phyloP scores from a whole-genome alignment of 2,113 vertebrate genomes.

The Saguinus imperator region DNA sequence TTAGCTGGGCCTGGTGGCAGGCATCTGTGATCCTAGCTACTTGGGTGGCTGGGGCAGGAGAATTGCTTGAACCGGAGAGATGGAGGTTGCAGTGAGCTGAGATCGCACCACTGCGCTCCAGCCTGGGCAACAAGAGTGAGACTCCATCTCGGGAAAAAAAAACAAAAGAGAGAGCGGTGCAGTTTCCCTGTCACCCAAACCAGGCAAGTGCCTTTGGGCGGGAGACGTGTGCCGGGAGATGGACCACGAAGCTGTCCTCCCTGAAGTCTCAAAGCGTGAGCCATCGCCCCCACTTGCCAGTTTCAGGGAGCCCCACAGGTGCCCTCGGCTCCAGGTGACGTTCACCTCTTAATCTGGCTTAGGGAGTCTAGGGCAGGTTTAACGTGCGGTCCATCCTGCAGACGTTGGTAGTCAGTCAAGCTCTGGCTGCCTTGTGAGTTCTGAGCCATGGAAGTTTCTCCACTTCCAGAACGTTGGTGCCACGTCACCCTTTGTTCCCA shows the following conservation, averaged over 20 bases:
- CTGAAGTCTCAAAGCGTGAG: not conserved
- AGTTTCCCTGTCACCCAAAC: not conserved
- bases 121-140: no score
- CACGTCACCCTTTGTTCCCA: not conserved
- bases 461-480: not conserved
- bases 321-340: not conserved
- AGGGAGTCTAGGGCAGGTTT: not conserved
- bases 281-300: not conserved
- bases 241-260: not conserved
- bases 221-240: fast-evolving
- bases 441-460: not conserved
- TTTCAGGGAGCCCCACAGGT: not conserved
- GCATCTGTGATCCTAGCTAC: no score
- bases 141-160: no score
- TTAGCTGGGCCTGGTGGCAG: no score
- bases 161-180: not conserved
- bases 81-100: no score
- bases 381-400: not conserved
- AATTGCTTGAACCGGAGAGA: no score
- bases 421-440: not conserved
- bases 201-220: not conserved
- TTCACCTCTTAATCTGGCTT: not conserved
- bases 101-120: no score
- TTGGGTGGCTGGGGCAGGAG: no score
- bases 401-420: no score